These are phyloP conservation scores for Thamnophis elegans DNA, from an alignment of 2,797 vertebrate species.

Conservation along the genomic window DNA sequence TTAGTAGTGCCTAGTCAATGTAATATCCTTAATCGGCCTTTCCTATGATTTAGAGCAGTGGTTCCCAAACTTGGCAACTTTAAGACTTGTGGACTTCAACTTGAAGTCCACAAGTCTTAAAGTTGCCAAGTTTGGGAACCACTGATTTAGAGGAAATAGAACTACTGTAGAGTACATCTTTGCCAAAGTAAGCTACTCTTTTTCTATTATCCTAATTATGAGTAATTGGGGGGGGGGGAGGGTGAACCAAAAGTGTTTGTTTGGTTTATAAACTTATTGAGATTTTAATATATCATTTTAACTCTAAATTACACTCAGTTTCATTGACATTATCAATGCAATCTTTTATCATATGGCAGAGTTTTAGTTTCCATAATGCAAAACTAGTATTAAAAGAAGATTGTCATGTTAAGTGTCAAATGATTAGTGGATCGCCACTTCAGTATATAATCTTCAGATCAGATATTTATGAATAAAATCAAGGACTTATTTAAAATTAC, in stretches of 20 bases:
- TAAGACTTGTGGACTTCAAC: no score
- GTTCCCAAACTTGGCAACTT: no score
- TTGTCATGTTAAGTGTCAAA: slow-evolving; percentile 15
- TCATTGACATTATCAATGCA: background rate
- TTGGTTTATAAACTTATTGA: background rate
- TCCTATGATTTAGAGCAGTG: background rate
- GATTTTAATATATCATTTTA: background rate
- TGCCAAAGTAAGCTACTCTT: background rate
- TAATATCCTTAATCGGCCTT: background rate
- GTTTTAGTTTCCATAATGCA: background rate
- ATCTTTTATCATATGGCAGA: background rate
- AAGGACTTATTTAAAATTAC: slow-evolving; percentile 41
- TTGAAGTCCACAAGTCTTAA: no score
- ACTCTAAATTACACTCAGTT: background rate
- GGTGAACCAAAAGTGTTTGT: background rate
- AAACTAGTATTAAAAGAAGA: slow-evolving; percentile 9
- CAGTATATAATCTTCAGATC: slow-evolving; percentile 55
- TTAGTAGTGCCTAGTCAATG: slow-evolving; percentile 26
- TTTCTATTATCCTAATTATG: background rate
- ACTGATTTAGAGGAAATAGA: background rate
- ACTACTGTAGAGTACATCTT: background rate
- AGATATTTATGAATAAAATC: slow-evolving; percentile 42
- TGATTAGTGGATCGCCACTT: slow-evolving; percentile 32
- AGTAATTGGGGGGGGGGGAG: background rate
- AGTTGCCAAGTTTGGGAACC: no score